Percentiles rank a stretch among this genome's conserved stretches.
Conservation (phyloP, 2,888 invertebrate species). For the Drosophila parthenogenetica region DNA sequence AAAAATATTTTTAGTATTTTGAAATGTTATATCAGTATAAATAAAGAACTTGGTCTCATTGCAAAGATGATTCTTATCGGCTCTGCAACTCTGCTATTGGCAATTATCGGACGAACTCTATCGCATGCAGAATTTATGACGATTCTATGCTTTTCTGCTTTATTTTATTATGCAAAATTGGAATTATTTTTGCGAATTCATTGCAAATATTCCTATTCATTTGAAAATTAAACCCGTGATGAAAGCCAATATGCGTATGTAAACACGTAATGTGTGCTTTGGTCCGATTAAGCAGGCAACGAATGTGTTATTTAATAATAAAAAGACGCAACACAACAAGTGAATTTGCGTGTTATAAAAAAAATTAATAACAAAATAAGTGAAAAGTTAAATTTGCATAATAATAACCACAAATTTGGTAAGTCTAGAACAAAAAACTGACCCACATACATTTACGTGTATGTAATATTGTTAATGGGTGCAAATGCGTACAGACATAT, state of each 20-base stretch:
- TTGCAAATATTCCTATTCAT: conserved; percentile 18
- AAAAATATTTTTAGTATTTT: too few relatives aligned
- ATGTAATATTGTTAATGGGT: conserved; percentile 1
- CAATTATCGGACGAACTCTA: conserved; percentile 48
- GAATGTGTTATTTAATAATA: conserved; percentile 75
- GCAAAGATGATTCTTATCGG: conserved; percentile 6
- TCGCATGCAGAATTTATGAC: conserved; percentile 62
- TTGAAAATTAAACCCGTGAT: conserved; percentile 34
- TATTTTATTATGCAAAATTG: conserved; percentile 58
- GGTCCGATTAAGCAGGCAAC: conserved; percentile 18
- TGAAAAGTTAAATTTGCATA: conserved; percentile 36
- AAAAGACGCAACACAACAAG: conserved; percentile 49
- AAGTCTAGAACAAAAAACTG: conserved; percentile 70
- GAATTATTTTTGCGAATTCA: conserved; percentile 33
- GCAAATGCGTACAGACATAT: conserved; percentile 1
- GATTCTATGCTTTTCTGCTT: conserved; percentile 49
- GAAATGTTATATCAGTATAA: too few relatives aligned
- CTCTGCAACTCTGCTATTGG: conserved; percentile 37
- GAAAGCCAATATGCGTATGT: conserved; percentile 26
- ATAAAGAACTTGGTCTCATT: conserved; percentile 3
- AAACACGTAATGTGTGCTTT: conserved; percentile 36
- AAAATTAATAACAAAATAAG: conserved; percentile 1
- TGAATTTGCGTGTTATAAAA: conserved; percentile 38
- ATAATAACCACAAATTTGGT: conserved; percentile 49
- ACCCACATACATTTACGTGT: conserved; percentile 56